phyloP scores from a whole-genome alignment of 2,888 invertebrate species.

The Acanthosepion esculentum region DNA sequence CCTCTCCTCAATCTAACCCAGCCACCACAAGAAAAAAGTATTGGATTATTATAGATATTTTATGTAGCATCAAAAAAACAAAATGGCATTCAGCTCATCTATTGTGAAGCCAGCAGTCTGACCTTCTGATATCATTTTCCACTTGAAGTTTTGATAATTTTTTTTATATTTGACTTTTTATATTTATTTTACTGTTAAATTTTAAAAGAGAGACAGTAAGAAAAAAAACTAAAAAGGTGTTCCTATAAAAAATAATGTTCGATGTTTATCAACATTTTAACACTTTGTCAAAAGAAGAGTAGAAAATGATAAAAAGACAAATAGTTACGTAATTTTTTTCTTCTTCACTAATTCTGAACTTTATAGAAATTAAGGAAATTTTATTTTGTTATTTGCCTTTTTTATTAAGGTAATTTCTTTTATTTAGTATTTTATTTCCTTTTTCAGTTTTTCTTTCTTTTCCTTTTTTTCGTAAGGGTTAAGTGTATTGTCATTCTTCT shows the following conservation, averaged over 20 bases:
- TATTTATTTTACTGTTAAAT: not conserved
- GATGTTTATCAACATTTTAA: conserved; percentile 8
- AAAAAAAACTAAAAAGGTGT: not conserved
- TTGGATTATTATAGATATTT: too few relatives aligned
- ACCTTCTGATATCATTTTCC: not conserved
- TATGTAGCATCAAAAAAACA: not conserved
- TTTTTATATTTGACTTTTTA: not conserved
- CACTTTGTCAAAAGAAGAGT: not conserved
- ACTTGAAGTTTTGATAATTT: not conserved
- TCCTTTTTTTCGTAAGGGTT: not conserved
- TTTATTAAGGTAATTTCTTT: not conserved
- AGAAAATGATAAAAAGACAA: not conserved
- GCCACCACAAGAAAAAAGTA: too few relatives aligned
- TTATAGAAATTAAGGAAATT: not conserved
- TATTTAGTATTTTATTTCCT: not conserved
- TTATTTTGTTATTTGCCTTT: not conserved
- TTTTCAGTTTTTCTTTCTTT: not conserved
- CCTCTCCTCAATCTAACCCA: not conserved
- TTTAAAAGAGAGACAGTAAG: not conserved
- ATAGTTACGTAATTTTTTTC: not conserved
- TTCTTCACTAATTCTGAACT: not conserved
- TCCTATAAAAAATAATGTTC: not conserved
- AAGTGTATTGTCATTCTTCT: not conserved
- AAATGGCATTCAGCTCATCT: not conserved
- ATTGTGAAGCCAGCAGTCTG: not conserved